Conservation (phyloP, 2,797 vertebrate genomes). For the Typhlichthys subterraneus region DNA sequence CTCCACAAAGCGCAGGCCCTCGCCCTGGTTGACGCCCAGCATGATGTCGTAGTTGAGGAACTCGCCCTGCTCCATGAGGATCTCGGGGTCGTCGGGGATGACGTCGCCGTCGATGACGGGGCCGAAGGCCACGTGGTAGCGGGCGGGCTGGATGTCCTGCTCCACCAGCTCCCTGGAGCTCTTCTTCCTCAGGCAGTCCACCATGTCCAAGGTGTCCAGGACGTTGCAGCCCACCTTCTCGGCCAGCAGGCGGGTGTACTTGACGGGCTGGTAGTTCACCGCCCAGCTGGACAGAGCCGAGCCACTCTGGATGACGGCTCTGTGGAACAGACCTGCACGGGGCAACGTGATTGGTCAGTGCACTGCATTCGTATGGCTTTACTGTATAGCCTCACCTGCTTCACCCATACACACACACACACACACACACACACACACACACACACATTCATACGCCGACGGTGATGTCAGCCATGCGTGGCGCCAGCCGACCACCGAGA, state of each 20-base stretch:
- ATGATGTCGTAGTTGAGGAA: slow-evolving; percentile 99
- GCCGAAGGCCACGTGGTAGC: slow-evolving; percentile 97
- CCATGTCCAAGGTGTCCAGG: slow-evolving; percentile 96
- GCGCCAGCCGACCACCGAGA: too few species aligned
- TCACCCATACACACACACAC: too few species aligned
- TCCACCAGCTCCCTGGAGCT: slow-evolving; percentile 95
- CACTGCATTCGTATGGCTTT: background rate
- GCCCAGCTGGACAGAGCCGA: slow-evolving; percentile 98
- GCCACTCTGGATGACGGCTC: slow-evolving; percentile 98
- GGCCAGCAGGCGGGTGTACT: slow-evolving; percentile 93
- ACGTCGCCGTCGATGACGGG: slow-evolving; percentile 97
- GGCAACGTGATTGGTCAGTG: slow-evolving; percentile 41
- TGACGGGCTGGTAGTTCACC: slow-evolving; percentile 98
- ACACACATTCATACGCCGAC: too few species aligned
- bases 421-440: background rate
- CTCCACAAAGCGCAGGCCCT: slow-evolving; percentile 97
- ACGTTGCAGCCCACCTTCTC: slow-evolving; percentile 98
- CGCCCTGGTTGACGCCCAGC: slow-evolving; percentile 97
- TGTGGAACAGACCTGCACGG: slow-evolving; percentile 92
- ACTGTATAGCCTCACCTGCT: background rate
- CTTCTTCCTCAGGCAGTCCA: slow-evolving; percentile 96
- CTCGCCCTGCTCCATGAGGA: slow-evolving; percentile 99
- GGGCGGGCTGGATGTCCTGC: slow-evolving; percentile 96
- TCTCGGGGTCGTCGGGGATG: slow-evolving; percentile 96
- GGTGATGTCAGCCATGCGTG: too few species aligned